phyloP scores from a whole-genome alignment of 2,113 vertebrate species.

The Nestor notabilis region DNA sequence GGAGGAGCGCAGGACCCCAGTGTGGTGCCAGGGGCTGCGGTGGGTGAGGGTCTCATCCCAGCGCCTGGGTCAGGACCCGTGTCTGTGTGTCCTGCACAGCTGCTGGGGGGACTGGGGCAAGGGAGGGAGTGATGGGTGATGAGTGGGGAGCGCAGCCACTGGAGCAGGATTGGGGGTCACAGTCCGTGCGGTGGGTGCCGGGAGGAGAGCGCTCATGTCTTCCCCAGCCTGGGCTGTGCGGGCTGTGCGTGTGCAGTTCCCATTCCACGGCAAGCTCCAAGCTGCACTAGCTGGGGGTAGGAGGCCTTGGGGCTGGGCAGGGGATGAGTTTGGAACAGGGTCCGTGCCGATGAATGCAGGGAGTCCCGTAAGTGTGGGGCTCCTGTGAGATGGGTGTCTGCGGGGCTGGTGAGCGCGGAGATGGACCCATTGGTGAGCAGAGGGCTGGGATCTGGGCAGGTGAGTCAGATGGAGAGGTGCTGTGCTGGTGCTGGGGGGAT shows the following conservation, averaged over 20 bases:
- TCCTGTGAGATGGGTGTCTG: background rate
- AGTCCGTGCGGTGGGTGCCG: background rate
- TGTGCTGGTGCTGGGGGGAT: no score
- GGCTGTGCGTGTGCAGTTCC: no score
- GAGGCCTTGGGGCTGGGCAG: background rate
- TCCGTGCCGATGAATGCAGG: background rate
- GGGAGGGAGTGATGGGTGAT: background rate
- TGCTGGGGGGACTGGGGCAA: background rate
- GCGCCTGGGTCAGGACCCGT: fast-evolving
- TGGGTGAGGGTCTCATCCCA: background rate
- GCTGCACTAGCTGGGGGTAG: background rate
- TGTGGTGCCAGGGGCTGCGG: background rate
- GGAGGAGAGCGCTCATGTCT: background rate
- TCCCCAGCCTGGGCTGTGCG: background rate
- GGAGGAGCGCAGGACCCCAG: background rate
- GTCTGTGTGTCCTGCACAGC: background rate
- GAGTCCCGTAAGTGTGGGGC: background rate
- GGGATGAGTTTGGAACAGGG: background rate
- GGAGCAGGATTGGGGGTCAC: background rate
- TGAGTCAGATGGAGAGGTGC: no score
- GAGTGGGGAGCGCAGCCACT: background rate
- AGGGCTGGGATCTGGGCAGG: background rate
- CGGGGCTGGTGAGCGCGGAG: background rate
- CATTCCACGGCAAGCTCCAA: background rate
- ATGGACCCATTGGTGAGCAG: background rate